Base-by-base conservation (phyloP, 2,797 vertebrate genomes). In the Syngnathus rostellatus region DNA sequence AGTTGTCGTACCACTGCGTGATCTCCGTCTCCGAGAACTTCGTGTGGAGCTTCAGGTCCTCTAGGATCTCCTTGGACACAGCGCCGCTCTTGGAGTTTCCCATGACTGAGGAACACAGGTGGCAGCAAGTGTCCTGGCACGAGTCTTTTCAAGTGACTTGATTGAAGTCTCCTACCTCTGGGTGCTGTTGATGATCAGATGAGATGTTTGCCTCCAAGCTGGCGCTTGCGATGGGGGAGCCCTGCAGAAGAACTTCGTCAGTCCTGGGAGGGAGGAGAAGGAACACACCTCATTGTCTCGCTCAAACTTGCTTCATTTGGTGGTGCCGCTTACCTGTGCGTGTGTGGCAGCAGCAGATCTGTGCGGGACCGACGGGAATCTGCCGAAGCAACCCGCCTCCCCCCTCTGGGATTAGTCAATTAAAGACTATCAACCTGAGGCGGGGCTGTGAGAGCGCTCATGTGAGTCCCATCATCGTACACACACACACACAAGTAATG, bases 1-100 rank as follows among this genome's bases (percentile, higher is more conserved):
- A 91, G 81, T 89, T 90, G 0, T 89, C 88, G 2, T 91, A 92
- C 90, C 90, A 92, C 77, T 89, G 87, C 39, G 60, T 78, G 9
- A 92, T 82, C 80, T 92, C 91, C 0, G 67, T 78, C 78, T 92
- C 90, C 0, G 86, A 21, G 81, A 91, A 92, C 79, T 87, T 92
- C 69, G 91, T 92, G 83, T 75, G 85, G 40, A 90, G 85, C 70
- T 89, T 90, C 72, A 92, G 85, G 67, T 92, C 91, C 54, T 90
- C 87, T 55, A 92, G 84, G 78, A 91, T 84, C 76, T 91, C 90
- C 73, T 88, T 90, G 65, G 90, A 90, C 53, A 92, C 80, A 19
- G 77, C 85, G 1, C 87, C 75, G 4, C 90, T 92, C 79, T 85
- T 89, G 72, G 53, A 66, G 74, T 91, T 92, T 6, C 91, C 91